Base-by-base conservation (phyloP, 2,113 vertebrate species). In the Limanda limanda region DNA sequence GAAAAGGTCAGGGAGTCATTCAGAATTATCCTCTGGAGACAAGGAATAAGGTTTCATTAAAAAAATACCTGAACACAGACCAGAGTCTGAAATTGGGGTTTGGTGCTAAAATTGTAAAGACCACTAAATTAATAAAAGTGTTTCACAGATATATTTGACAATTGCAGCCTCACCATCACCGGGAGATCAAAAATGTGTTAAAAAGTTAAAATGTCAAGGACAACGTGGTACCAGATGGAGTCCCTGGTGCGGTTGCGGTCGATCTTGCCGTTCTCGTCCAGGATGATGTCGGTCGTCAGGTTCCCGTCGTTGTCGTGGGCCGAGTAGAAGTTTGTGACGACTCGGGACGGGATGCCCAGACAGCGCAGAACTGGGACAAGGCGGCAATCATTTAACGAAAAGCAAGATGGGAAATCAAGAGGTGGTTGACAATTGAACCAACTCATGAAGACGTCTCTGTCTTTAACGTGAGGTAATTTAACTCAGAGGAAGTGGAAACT, bases 301-400 rank as follows among this genome's bases (percentile, higher is more conserved):
- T 99, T 98, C 54, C 96, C 97, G 1, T 99, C 88, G 11, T 98
- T 98, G 87, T 99, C 98, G 5, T 99, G 98, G 60, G 98, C 97
- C 14, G 98, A 99, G 91, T 86, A 96, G 85, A 89, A 99, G 92
- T 97, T 98, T 80, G 97, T 99, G 76, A 99, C 51, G 0, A 98
- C 91, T 51, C 97, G 94, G 3, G 95, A 91, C 11, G 97, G 98
- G 83, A 99, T 97, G 4, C 98, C 98, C 37, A 99, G 84, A 77
- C 97, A 97, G 48, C 97, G 96, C 74, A 99, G 86, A 91, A 99
- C 98, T 99, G 80, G 23, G 64, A 70, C 2, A 62, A 21, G 11
- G 2, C 13, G 25, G 31, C 5, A 31, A 31, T 7, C 31, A 31
- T 6, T 31, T 8, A 31, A 31, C 31, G 1, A 7, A 45, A 13